A percentile compares a stretch with the other conserved stretches of the same genome.
These are phyloP conservation scores for Campodea augens DNA, from an alignment of 1,140 invertebrate species.

Conservation along the genomic window DNA sequence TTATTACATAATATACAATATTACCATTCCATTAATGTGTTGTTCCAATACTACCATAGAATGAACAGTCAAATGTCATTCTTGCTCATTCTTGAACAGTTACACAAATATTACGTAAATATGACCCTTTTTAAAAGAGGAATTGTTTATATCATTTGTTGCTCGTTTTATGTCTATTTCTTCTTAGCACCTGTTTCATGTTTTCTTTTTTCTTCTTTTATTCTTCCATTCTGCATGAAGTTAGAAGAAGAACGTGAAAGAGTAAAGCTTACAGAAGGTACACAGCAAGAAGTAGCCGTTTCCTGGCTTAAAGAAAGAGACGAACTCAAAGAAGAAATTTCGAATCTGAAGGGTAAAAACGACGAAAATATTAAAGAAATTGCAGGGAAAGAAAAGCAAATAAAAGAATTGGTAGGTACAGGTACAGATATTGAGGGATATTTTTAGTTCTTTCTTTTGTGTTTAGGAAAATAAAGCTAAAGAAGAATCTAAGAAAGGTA, in stretches of 20 bases:
- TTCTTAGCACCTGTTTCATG: no score
- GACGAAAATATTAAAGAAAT: slow-evolving; percentile 32
- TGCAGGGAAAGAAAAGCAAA: slow-evolving; percentile 32
- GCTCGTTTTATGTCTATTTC: no score
- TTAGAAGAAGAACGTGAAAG: slow-evolving; percentile 33
- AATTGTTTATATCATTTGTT: no score
- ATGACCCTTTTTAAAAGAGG: no score
- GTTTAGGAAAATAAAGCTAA: slow-evolving; percentile 21
- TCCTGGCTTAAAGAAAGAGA: slow-evolving; percentile 19
- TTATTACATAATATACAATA: no score
- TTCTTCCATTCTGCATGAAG: no score
- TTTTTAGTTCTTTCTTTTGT: neutral
- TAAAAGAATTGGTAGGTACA: slow-evolving; percentile 33
- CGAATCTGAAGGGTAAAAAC: slow-evolving; percentile 32
- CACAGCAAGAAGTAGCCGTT: slow-evolving; percentile 26
- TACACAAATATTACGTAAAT: no score
- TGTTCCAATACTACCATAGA: no score
- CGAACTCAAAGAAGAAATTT: slow-evolving; percentile 17
- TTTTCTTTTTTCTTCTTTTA: no score
- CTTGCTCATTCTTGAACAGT: no score
- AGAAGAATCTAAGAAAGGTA: slow-evolving; percentile 16
- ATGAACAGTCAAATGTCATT: no score
- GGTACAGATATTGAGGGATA: neutral
- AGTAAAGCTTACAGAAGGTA: slow-evolving; percentile 32
- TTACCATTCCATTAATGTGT: no score